Evolutionary conservation across 2,797 vertebrate genomes (phyloP), one percentile per base, ranked within the genome.

Genomic region (Periophthalmus magnuspinnatus): DNA sequence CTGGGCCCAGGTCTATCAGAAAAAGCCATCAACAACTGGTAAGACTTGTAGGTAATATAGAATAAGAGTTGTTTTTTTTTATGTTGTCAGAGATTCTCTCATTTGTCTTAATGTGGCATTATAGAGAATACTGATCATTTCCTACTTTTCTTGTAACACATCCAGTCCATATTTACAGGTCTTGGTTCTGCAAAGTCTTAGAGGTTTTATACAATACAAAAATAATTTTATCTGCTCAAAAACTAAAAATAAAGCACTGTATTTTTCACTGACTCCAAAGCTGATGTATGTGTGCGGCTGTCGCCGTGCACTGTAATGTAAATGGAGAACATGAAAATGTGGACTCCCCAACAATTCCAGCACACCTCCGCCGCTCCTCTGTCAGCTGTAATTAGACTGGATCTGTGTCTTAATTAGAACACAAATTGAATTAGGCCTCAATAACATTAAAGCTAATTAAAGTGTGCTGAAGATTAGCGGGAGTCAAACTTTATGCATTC

Each of bases 351-450:
- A 65, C 61, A 67, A 65, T 71, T 69, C 66, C 59, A 55, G 50
- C 50, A 10, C n/a, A 21, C 16, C 19, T 54, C 11, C 36, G 6
- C 63, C 10, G 41, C 60, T 62, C 62, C 24, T 71, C 70, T 74
- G 70, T 70, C 64, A 68, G 61, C 70, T 68, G 55, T 56, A 76
- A 76, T 77, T 67, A 68, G 11, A 68, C 9, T 57, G 19, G 41
- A 67, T 71, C 5, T 2, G 55, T 33, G 11, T 71, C 68, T 71
- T 75, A 72, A 75, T 68, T 69, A 66, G 54, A 68, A 59, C 48
- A 65, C 24, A 33, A 47, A 56, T 69, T 71, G 10, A 77, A 73
- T 70, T 52, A 73, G 10, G 55, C 11, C 32, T 17, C 45, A 68
- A 21, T 72, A 65, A 61, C 24, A 58, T 69, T 50, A 47, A 59